These are phyloP conservation scores for Streblospio benedicti DNA, from an alignment of 1,140 invertebrate species.

Conservation along the genomic window DNA sequence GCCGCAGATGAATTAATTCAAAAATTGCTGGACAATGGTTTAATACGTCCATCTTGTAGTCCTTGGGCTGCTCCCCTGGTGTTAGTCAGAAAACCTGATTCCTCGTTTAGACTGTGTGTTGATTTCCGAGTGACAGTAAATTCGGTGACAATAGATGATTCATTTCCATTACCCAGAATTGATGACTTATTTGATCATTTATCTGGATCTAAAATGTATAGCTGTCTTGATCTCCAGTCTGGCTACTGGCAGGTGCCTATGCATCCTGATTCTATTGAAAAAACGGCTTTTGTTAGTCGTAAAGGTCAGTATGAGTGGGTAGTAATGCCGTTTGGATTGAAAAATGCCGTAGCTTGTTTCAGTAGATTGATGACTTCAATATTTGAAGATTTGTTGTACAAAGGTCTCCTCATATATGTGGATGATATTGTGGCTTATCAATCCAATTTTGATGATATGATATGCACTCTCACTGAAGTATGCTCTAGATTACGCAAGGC, in stretches of 20 bases:
- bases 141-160: constrained; percentile 11
- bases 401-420: too few species aligned
- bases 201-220: neutral
- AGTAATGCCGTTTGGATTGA: constrained; percentile 4
- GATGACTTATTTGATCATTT: neutral
- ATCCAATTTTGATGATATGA: too few species aligned
- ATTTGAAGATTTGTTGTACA: too few species aligned
- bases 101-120: constrained; percentile 10
- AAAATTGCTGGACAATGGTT: neutral
- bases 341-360: too few species aligned
- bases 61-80: neutral
- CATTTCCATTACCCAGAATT: constrained; percentile 3
- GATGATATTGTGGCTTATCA: too few species aligned
- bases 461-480: too few species aligned
- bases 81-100: constrained; percentile 3
- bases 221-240: neutral
- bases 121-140: constrained; percentile 13
- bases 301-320: neutral
- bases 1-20: neutral
- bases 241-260: neutral
- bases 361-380: too few species aligned
- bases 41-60: neutral
- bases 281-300: constrained; percentile 1
- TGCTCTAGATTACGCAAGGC: too few species aligned
- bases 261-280: constrained; percentile 1